Percentiles rank a stretch among this genome's conserved stretches.
Evolutionary conservation across 92 coral and sea anemone species (phyloP).

Genomic region (Virgularia gustaviana): DNA sequence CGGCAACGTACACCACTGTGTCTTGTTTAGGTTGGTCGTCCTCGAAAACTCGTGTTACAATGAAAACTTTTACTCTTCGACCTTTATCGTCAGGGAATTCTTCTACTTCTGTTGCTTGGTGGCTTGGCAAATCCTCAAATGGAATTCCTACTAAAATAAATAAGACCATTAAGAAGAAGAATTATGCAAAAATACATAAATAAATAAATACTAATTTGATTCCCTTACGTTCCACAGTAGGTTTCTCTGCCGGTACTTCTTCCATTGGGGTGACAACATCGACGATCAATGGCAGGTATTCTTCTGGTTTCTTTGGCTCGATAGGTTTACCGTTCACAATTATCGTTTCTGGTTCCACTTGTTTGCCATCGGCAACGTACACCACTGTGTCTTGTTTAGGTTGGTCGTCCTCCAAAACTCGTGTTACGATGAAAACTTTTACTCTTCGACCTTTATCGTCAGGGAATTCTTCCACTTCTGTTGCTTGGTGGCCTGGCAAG

Average conservation of each 20-base stretch:
- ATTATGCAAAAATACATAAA: too few species aligned
- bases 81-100: conserved; percentile 37
- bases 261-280: neutral
- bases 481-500: conserved; percentile 12
- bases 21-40: conserved; percentile 13
- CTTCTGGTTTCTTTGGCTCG: conserved; percentile 3
- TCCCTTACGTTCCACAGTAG: conserved; percentile 15
- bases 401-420: conserved; percentile 25
- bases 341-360: conserved; percentile 45
- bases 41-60: neutral
- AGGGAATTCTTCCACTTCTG: conserved; percentile 35
- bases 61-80: conserved; percentile 21
- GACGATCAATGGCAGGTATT: neutral
- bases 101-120: conserved; percentile 11
- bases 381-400: conserved; percentile 17
- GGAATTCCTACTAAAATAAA: conserved; percentile 9
- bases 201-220: too few species aligned
- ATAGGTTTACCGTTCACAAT: conserved; percentile 26
- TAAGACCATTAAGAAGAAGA: too few species aligned
- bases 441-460: conserved; percentile 51
- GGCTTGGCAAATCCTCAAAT: neutral
- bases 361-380: conserved; percentile 9
- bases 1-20: conserved; percentile 21
- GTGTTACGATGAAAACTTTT: conserved; percentile 31
- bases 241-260: neutral